Evolutionary conservation across 2,797 vertebrate genomes (phyloP), one percentile per base, ranked within the genome.

Genomic region (Manis crassicaudata): DNA sequence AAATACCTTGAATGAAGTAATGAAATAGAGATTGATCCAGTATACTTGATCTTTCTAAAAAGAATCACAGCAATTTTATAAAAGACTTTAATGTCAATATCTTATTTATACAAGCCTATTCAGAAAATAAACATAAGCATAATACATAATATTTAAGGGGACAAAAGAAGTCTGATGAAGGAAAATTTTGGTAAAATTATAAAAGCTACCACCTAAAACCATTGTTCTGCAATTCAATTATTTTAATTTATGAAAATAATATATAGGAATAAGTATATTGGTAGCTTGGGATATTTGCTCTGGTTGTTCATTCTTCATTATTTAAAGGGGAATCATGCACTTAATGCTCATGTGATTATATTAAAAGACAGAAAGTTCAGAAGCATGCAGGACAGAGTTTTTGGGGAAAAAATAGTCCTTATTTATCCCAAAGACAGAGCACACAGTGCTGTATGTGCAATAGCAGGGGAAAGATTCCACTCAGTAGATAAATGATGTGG

Each of bases 371-470:
- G 37, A 11, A 79, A 23, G 4, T 85, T 80, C 4, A 89, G 14
- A 60, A 68, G 29, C 10, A 5, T 23, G 6, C 27, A 7, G 25
- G 23, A 2, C 3, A 32, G 35, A 80, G 1, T 54, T 23, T 37
- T 56, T 73, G 5, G 13, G 6, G 2, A 8, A 88, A 58, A 58
- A 1, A 23, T 8, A 18, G 0, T 18, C 11, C 17, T 43, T 8
- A 75, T 20, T 65, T 43, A 13, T 25, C 6, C 2, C 16, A n/a
- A 85, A 83, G 7, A 85, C 13, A 85, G 73, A 6, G 4, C 18
- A 73, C 25, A 46, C 0, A 7, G 46, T 12, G 4, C 0, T 63
- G 12, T 12, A 56, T 18, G 27, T 13, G 23, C 2, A 9, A 32
- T 17, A 88, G n/a, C 21, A 83, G 13, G n/a, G 11, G 27, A 77